A percentile compares a stretch with the other conserved stretches of the same genome.
phyloP scores from a whole-genome alignment of 2,113 vertebrate species.

The Heliornis fulica region DNA sequence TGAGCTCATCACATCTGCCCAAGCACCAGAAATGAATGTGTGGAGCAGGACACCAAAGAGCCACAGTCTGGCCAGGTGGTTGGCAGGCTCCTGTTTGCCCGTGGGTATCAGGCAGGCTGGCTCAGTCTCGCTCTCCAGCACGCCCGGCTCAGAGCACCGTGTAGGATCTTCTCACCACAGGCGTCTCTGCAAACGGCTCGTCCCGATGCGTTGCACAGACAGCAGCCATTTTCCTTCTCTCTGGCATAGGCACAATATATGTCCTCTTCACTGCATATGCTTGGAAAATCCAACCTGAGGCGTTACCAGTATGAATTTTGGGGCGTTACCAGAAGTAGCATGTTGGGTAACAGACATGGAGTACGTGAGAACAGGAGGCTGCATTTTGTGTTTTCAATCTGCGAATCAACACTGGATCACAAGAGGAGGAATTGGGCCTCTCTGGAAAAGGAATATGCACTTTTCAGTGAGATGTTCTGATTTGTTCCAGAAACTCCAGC shows the following conservation, averaged over 20 bases:
- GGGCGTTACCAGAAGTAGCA: neutral
- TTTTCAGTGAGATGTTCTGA: neutral
- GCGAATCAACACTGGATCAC: neutral
- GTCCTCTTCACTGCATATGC: neutral
- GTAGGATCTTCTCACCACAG: fast-evolving
- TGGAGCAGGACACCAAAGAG: neutral
- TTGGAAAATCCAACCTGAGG: neutral
- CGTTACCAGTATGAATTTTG: neutral
- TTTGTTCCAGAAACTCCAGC: neutral
- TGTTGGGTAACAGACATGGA: neutral
- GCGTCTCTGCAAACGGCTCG: neutral
- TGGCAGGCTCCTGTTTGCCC: neutral
- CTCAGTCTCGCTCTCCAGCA: neutral
- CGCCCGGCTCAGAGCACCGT: neutral
- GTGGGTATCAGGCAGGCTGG: fast-evolving
- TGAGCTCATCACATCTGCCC: neutral
- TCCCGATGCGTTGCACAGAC: no score
- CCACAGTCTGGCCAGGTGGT: neutral
- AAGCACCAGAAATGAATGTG: neutral
- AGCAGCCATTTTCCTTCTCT: neutral
- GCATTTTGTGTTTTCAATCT: neutral
- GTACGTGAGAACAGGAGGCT: neutral
- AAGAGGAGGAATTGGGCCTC: neutral
- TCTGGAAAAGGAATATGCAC: neutral
- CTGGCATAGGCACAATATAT: neutral